Base-by-base conservation (phyloP, 2,113 vertebrate species). In the Odontesthes bonariensis region DNA sequence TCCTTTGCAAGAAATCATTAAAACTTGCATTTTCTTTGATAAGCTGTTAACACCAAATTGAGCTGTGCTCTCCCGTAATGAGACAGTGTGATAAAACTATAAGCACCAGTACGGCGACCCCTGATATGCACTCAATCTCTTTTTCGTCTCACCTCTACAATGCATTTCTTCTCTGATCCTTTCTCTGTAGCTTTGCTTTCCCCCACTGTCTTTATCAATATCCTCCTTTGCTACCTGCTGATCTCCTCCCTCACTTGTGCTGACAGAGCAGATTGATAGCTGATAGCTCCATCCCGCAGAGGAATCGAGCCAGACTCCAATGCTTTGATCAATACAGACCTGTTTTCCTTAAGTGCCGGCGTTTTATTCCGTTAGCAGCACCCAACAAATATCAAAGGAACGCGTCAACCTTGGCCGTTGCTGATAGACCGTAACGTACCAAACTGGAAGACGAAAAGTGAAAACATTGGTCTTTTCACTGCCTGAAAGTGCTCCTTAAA, bases 261-360 rank as follows among this genome's bases (percentile, higher is more conserved):
- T 82, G 75, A 86, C 74, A 58, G 58, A 69, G 66, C 74, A 87
- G 46, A 81, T 35, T 75, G 86, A 75, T 68, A 73, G 71, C 62
- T 58, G 44, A 76, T 67, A 72, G 61, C 56, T 64, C 72, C 22
- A 23, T 57, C 20, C 59, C 68, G 66, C 67, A 60, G 42, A 79
- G 54, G 42, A 23, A 8, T 10, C 42, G 33, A 58, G 62, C 46
- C 49, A 73, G 69, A 81, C 65, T 78, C 42, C 16, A 32, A 1
- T 19, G 67, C 75, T 76, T 80, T 81, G 63, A 86, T 86, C 86
- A 78, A 79, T 82, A 75, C 69, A 80, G 62, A 76, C 46, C 60
- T 62, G 19, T 70, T 58, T 8, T 35, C 54, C 46, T 72, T 53
- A 73, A 75, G 61, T 53, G 80, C 13, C 42, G 75, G 19, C 11